Evolutionary conservation across 2,888 invertebrate species (phyloP).

Genomic region (Himalopsyche japonica): DNA sequence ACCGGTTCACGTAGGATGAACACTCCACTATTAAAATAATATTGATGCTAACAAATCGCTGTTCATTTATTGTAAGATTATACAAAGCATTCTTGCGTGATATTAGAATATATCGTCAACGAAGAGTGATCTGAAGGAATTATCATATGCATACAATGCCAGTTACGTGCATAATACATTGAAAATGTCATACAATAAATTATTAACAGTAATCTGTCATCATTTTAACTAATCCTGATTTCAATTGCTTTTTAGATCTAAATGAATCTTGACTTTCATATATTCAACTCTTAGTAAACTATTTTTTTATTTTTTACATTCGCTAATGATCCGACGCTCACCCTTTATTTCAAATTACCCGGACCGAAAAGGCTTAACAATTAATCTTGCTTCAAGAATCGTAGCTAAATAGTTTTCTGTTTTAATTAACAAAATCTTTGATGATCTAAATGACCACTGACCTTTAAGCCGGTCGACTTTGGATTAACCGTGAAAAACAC

Average conservation of each 20-base stretch:
- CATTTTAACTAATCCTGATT: too few relatives aligned
- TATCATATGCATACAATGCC: too few relatives aligned
- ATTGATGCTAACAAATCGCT: background rate
- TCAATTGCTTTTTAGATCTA: too few relatives aligned
- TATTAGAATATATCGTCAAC: too few relatives aligned
- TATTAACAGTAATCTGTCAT: too few relatives aligned
- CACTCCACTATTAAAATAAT: background rate
- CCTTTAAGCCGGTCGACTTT: background rate
- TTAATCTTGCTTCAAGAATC: background rate
- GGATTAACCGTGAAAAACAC: background rate
- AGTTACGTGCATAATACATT: too few relatives aligned
- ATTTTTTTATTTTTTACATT: background rate
- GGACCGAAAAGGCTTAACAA: background rate
- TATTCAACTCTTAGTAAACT: too few relatives aligned
- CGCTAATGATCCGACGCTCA: background rate
- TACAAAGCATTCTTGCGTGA: background rate
- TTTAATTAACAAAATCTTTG: background rate
- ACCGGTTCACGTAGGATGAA: background rate
- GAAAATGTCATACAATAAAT: too few relatives aligned
- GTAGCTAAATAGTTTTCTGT: background rate
- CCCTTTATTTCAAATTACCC: background rate
- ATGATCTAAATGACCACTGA: background rate
- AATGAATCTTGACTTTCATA: too few relatives aligned
- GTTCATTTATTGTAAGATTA: background rate
- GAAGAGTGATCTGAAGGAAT: too few relatives aligned